A percentile compares a stretch with the other conserved stretches of the same genome.
These are phyloP conservation scores for Lucilia sericata DNA, from an alignment of 1,140 invertebrate species.

Conservation along the genomic window DNA sequence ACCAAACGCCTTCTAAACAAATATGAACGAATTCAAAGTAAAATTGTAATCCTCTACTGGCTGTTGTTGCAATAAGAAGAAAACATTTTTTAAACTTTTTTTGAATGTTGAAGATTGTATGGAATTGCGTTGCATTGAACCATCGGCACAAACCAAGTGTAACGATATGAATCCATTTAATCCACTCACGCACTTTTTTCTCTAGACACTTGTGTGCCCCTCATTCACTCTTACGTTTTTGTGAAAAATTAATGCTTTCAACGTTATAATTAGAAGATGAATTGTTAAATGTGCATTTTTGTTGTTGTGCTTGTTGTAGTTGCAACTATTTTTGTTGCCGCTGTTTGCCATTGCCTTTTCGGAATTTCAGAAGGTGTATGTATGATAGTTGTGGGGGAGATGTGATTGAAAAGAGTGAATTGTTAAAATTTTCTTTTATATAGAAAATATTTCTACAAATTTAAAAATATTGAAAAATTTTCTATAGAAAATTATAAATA, in stretches of 20 bases:
- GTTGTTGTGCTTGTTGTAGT: too few species aligned
- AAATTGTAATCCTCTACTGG: neutral
- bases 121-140: neutral
- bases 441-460: too few species aligned
- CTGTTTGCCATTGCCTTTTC: neutral
- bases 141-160: neutral
- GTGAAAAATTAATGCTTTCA: conserved; percentile 66
- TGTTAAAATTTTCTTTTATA: neutral
- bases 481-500: neutral
- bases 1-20: conserved; percentile 25
- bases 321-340: neutral
- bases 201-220: neutral
- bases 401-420: neutral
- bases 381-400: neutral
- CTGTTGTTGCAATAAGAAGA: neutral
- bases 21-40: neutral
- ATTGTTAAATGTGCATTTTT: conserved; percentile 58
- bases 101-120: neutral
- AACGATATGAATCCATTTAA: neutral
- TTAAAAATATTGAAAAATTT: neutral
- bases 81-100: neutral
- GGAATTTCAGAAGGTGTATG: neutral
- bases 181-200: conserved; percentile 41
- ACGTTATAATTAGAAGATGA: conserved; percentile 68
- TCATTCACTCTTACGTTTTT: conserved; percentile 31